Base-by-base conservation (phyloP, 2,888 invertebrate species). In the Drosophila testacea region DNA sequence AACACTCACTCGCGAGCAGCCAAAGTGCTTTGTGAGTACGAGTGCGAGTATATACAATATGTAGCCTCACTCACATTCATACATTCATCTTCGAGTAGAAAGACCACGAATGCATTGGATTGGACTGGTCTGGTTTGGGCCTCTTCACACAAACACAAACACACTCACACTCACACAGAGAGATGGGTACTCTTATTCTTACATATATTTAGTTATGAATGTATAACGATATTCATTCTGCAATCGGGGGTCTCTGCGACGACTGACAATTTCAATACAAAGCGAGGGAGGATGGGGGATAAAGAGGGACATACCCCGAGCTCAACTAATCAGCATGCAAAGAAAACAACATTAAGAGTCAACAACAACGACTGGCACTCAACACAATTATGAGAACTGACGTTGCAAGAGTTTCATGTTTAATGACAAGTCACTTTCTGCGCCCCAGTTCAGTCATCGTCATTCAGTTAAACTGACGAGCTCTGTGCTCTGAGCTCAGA, bases 321-420 rank as follows among this genome's bases (percentile, higher is more conserved):
- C 83, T 73, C 88, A 85, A 83, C 86, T 86, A 89, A 89, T 89
- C 86, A 89, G 87, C 88, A 87, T 87, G 89, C 86, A 87, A 87
- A 88, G 85, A 88, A 85, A 85, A 85, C 85, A 85, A 83, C 87
- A 85, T 86, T 83, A 81, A 84, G 88, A 83, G 83, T 87, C 87
- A 79, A 88, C 82, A 85, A 88, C 83, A 84, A 80, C 82, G 77
- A 73, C 87, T 68, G 89, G 73, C 82, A 84, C 86, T 89, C 87
- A 87, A 89, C 87, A 86, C 89, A 85, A 87, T 85, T 85, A 85
- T 88, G 89, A 88, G 87, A 87, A 89, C 88, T 88, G 88, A 88
- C 88, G 88, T 71, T 83, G 87, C 81, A 80, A 83, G 83, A 83
- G 84, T 83, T 83, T 87, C 87, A 81, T 83, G 83, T 81, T 88